A percentile compares a stretch with the other conserved stretches of the same genome.
phyloP scores from a whole-genome alignment of 2,797 vertebrate genomes.

The Jordanella pulchra region DNA sequence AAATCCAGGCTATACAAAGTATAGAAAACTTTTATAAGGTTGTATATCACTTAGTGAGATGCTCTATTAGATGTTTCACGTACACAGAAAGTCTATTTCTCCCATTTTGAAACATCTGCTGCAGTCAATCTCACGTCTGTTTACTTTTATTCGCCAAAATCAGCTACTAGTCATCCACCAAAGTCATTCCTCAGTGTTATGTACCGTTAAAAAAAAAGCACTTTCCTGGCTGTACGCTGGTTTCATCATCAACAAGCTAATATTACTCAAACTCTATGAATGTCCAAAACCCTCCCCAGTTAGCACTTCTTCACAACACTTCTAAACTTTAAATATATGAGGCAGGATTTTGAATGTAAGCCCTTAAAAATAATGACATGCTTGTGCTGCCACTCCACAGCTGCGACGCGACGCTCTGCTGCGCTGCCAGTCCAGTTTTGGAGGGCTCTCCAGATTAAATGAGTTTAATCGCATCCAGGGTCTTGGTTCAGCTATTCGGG shows the following conservation, averaged over 20 bases:
- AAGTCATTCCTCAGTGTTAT: conserved; percentile 69
- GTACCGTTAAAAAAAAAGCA: conserved; percentile 59
- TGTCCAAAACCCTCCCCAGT: conserved; percentile 56
- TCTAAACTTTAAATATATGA: conserved; percentile 53
- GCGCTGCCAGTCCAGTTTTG: conserved; percentile 32
- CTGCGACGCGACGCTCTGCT: conserved; percentile 20
- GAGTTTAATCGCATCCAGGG: conserved; percentile 56
- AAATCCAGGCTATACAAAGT: background rate
- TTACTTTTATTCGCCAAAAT: conserved; percentile 68
- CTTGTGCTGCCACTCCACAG: conserved; percentile 38
- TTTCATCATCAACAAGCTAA: conserved; percentile 73
- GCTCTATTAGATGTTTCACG: background rate
- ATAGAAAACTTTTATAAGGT: background rate
- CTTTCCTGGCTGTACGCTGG: conserved; percentile 69
- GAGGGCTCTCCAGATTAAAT: conserved; percentile 59
- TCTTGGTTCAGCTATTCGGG: conserved; percentile 49
- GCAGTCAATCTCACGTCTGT: conserved; percentile 72
- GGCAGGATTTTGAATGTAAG: conserved; percentile 59
- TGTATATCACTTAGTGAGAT: background rate
- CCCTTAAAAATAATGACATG: conserved; percentile 67
- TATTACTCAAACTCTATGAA: conserved; percentile 59
- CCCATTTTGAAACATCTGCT: background rate
- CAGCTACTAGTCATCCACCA: conserved; percentile 45
- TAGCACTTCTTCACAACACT: conserved; percentile 61
- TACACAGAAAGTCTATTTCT: background rate